Evolutionary conservation across 2,888 invertebrate genomes (phyloP).

Genomic region (Phlogophora meticulosa): DNA sequence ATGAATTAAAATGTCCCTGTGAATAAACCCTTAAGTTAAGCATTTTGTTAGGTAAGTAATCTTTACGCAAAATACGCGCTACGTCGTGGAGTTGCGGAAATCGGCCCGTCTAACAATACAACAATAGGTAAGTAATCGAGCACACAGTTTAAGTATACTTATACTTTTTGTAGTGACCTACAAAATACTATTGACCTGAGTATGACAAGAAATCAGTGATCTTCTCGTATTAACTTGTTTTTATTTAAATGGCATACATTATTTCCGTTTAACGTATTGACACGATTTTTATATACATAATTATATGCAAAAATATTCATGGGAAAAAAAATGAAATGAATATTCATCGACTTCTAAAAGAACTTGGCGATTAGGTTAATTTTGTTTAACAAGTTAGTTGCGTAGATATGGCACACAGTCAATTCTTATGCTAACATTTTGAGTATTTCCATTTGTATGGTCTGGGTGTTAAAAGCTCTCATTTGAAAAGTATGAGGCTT

Average conservation of each 20-base stretch:
- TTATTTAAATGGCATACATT: not conserved
- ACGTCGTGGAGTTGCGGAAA: too few species aligned
- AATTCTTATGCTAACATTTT: not conserved
- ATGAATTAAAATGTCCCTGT: too few species aligned
- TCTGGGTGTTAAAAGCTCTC: not conserved
- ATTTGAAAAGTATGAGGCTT: not conserved
- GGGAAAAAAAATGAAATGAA: constrained; percentile 7
- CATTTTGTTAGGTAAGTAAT: too few species aligned
- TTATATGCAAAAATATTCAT: not conserved
- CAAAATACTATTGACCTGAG: too few species aligned
- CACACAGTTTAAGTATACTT: too few species aligned
- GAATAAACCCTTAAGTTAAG: too few species aligned
- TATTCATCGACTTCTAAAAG: constrained; percentile 2
- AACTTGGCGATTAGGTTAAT: constrained; percentile 24
- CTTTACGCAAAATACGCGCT: too few species aligned
- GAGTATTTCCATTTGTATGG: too few species aligned
- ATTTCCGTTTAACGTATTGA: not conserved
- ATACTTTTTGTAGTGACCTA: too few species aligned
- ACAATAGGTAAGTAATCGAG: too few species aligned
- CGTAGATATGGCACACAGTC: not conserved
- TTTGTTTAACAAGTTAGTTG: not conserved
- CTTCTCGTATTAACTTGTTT: not conserved
- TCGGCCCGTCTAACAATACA: too few species aligned
- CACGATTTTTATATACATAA: not conserved
- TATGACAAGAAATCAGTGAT: too few species aligned